Base-by-base conservation (phyloP, 1,140 invertebrate genomes). In the Leptoteleia sp. region DNA sequence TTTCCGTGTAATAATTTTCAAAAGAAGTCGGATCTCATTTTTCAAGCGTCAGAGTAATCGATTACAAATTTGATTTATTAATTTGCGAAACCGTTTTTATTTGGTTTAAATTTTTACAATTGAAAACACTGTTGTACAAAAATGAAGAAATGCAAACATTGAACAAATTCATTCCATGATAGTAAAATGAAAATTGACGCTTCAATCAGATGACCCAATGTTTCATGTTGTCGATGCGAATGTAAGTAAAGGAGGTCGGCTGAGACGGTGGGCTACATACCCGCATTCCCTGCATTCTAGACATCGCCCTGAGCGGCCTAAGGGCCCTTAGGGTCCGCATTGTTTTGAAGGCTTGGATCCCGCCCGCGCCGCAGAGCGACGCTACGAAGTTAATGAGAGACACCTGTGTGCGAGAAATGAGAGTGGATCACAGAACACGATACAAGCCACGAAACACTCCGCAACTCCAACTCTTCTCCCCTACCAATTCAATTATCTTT, bases 261-360 rank as follows among this genome's bases (percentile, higher is more conserved):
- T 88, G 89, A 90, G 89, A 89, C 89, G 83, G 82, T 87, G 87
- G 87, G 87, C 89, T 92, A 94, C 95, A 92, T 96, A 97, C 96
- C 94, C 96, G 95, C 96, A 98, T 98, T 91, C 96, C 96, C 93
- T 98, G 96, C 95, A 97, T 97, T 91, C 96, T 93, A 91, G 96
- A 97, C 95, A 98, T 96, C 89, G 96, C 96, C 91, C 96, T 94
- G 90, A 98, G 93, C 87, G 96, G 96, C 89, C 96, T 94, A 90
- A 98, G 93, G 89, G 96, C 96, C 92, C 96, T 94, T 87, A 98
- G 93, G 85, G 96, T 97, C 93, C 96, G 91, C 96, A 98, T 98
- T 89, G 96, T 97, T 95, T 97, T 97, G 94, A 98, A 97, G 90
- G 96, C 96, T 93, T 97, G 96, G 93, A 97, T 97, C 91, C 96